phyloP scores from a whole-genome alignment of 2,888 invertebrate genomes.

The Xylocampa areola region DNA sequence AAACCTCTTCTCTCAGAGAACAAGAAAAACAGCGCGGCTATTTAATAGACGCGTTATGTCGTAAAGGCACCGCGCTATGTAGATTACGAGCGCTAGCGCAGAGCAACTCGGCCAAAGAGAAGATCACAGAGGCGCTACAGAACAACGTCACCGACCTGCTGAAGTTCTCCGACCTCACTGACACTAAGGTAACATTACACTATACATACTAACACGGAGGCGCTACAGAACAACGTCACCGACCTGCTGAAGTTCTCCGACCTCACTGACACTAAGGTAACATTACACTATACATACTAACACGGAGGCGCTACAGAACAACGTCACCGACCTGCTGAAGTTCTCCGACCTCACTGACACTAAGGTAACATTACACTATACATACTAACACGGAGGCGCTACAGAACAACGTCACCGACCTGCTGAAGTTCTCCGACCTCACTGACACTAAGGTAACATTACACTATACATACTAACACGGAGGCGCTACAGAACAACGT shows the following conservation, averaged over 20 bases:
- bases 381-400: constrained; percentile 89
- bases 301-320: constrained; percentile 83
- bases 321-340: constrained; percentile 89
- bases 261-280: constrained; percentile 38
- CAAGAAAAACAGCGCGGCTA: constrained; percentile 96
- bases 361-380: constrained; percentile 41
- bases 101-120: constrained; percentile 85
- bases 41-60: constrained; percentile 94
- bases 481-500: too few species aligned
- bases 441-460: constrained; percentile 38
- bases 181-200: constrained; percentile 66
- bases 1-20: too few species aligned
- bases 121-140: constrained; percentile 87
- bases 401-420: constrained; percentile 82
- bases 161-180: constrained; percentile 93
- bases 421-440: constrained; percentile 78
- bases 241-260: constrained; percentile 88
- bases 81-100: constrained; percentile 87
- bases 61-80: constrained; percentile 93
- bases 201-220: too few species aligned
- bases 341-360: too few species aligned
- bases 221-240: constrained; percentile 69
- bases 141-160: constrained; percentile 90
- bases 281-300: too few species aligned
- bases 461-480: too few species aligned